Evolutionary conservation across 2,797 vertebrate genomes (phyloP).

Genomic region (Kryptopterus vitreolus): DNA sequence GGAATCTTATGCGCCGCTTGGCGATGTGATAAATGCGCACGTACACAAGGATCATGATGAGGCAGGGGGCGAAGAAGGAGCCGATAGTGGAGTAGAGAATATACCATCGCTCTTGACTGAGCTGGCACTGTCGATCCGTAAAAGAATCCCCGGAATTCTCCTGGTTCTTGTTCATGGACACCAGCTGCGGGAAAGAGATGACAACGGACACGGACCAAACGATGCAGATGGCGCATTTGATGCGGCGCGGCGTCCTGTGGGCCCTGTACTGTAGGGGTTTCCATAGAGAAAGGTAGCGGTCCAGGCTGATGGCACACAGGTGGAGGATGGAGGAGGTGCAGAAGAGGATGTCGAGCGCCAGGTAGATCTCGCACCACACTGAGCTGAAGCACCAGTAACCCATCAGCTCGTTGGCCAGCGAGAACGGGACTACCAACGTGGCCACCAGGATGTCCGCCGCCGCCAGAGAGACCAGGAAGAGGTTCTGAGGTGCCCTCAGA

Average conservation of each 20-base stretch:
- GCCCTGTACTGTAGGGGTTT: conserved; percentile 84
- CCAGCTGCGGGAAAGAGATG: conserved; percentile 89
- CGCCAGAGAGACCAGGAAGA: conserved; percentile 90
- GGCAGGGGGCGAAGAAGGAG: conserved; percentile 92
- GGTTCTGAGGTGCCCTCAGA: conserved; percentile 88
- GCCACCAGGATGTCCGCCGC: conserved; percentile 93
- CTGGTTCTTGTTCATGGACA: conserved; percentile 82
- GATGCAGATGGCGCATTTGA: conserved; percentile 85
- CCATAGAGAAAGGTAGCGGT: conserved; percentile 92
- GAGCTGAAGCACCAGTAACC: conserved; percentile 94
- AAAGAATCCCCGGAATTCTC: conserved; percentile 53
- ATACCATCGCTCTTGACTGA: conserved; percentile 93
- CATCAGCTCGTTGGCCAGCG: conserved; percentile 91
- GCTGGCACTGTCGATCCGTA: conserved; percentile 76
- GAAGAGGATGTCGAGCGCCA: conserved; percentile 92
- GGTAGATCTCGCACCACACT: conserved; percentile 92
- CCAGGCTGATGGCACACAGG: conserved; percentile 92
- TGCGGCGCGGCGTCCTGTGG: conserved; percentile 84
- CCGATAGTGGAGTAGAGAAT: conserved; percentile 91
- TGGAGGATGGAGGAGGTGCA: conserved; percentile 95
- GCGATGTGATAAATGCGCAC: conserved; percentile 92
- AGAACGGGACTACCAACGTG: conserved; percentile 92
- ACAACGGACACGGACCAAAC: conserved; percentile 90
- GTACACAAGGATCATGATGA: conserved; percentile 96
- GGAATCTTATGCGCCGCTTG: conserved; percentile 81